A percentile compares a stretch with the other conserved stretches of the same genome.
phyloP scores from a whole-genome alignment of 2,888 invertebrate genomes.

The Fabriciana adippe region DNA sequence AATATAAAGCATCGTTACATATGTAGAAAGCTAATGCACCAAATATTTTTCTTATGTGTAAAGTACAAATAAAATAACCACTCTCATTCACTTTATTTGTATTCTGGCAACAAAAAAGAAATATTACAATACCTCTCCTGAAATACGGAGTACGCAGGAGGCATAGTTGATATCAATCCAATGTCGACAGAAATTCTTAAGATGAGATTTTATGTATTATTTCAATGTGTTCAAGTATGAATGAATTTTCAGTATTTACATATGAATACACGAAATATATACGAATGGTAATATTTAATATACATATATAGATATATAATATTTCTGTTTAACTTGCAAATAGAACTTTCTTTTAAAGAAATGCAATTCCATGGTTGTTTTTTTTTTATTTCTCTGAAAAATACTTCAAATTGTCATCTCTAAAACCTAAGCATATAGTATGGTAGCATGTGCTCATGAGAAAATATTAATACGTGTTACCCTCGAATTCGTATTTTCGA shows the following conservation, averaged over 20 bases:
- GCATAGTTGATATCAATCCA: constrained; percentile 15
- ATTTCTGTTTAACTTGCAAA: too few relatives aligned
- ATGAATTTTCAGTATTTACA: too few relatives aligned
- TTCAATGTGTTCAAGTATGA: not conserved
- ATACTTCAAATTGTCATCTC: not conserved
- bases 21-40: too few relatives aligned
- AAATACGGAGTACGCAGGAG: not conserved
- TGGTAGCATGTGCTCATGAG: not conserved
- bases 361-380: too few relatives aligned
- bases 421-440: not conserved
- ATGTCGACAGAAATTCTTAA: not conserved
- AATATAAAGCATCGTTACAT: too few relatives aligned
- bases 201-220: not conserved
- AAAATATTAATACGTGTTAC: not conserved
- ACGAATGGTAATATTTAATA: too few relatives aligned
- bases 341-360: too few relatives aligned
- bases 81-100: constrained; percentile 9
- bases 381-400: too few relatives aligned
- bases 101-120: constrained; percentile 1
- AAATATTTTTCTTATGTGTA: too few relatives aligned
- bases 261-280: too few relatives aligned
- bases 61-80: constrained; percentile 1
- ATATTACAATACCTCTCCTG: constrained; percentile 8
- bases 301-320: too few relatives aligned
- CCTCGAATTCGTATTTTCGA: constrained; percentile 6